A percentile compares a stretch with the other conserved stretches of the same genome.
Conservation (phyloP, 2,797 vertebrate genomes). For the Hephaestus fuliginosus region DNA sequence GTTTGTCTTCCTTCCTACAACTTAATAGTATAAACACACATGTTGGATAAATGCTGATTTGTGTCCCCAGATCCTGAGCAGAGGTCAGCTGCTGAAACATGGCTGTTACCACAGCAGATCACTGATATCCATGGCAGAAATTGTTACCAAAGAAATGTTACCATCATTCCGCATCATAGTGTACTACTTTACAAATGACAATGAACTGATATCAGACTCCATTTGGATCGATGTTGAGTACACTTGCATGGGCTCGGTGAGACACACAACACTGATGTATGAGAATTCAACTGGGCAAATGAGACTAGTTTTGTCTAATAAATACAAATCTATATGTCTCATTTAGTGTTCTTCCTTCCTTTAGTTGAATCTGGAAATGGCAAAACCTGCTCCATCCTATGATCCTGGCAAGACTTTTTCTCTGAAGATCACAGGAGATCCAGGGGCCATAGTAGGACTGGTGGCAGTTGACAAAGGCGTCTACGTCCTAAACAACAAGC, state of each 20-base stretch:
- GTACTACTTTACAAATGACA: conserved; percentile 79
- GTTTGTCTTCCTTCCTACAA: accelerated
- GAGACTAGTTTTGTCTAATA: too few species aligned
- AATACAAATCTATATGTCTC: background rate
- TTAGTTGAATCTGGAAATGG: conserved; percentile 40
- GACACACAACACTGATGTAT: conserved; percentile 50
- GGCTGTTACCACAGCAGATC: conserved; percentile 54
- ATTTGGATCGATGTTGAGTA: conserved; percentile 91
- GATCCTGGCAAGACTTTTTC: conserved; percentile 75
- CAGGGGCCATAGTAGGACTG: conserved; percentile 85
- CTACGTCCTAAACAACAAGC: conserved; percentile 88
- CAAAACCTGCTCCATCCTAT: background rate
- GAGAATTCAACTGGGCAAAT: conserved; percentile 54
- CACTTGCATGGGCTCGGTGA: conserved; percentile 89
- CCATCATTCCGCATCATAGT: conserved; percentile 91
- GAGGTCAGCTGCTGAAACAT: conserved; percentile 81
- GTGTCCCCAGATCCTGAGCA: conserved; percentile 85
- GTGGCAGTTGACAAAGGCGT: conserved; percentile 92
- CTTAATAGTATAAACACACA: background rate
- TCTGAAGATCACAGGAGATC: conserved; percentile 86
- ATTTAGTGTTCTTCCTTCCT: background rate
- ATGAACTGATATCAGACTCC: conserved; percentile 86
- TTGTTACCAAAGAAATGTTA: conserved; percentile 82
- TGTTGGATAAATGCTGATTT: background rate
- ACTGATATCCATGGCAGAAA: conserved; percentile 77